A percentile compares a stretch with the other conserved stretches of the same genome.
Conservation (phyloP, 2,888 invertebrate genomes). For the Archaeoteleia sp. region DNA sequence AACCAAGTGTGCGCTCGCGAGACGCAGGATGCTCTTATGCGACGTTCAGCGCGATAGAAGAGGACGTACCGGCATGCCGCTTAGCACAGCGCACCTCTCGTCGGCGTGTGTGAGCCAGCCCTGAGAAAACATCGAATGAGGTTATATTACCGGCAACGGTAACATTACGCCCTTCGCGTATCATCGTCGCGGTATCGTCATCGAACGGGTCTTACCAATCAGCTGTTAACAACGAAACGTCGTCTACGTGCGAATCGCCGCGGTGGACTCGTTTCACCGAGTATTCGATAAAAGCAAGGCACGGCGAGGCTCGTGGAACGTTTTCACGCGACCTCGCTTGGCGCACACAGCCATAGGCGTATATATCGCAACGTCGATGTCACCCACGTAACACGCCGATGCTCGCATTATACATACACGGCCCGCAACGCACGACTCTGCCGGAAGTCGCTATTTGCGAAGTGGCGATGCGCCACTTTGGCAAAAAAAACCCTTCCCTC, state of each 20-base stretch:
- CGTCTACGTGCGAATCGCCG: neutral
- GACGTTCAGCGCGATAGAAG: too few species aligned
- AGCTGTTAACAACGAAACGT: neutral
- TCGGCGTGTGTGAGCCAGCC: neutral
- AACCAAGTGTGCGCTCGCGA: neutral
- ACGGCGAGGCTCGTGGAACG: too few species aligned
- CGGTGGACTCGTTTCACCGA: neutral
- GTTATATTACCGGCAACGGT: conserved; percentile 1
- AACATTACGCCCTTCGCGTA: too few species aligned
- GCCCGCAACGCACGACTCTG: conserved; percentile 14
- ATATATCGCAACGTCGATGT: conserved; percentile 26
- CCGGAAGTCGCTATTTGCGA: conserved; percentile 44
- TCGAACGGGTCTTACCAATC: neutral
- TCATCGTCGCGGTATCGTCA: neutral
- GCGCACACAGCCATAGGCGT: conserved; percentile 7
- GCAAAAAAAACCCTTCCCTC: conserved; percentile 13
- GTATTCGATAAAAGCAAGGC: too few species aligned
- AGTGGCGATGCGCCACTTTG: conserved; percentile 35
- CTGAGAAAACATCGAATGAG: neutral
- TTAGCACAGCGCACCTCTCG: too few species aligned
- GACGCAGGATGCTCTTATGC: too few species aligned
- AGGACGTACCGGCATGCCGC: too few species aligned
- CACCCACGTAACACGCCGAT: conserved; percentile 22
- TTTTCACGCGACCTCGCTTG: conserved; percentile 10
- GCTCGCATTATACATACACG: conserved; percentile 14